Conservation (phyloP, 1,140 invertebrate species). For the Rhagoletis zephyria region DNA sequence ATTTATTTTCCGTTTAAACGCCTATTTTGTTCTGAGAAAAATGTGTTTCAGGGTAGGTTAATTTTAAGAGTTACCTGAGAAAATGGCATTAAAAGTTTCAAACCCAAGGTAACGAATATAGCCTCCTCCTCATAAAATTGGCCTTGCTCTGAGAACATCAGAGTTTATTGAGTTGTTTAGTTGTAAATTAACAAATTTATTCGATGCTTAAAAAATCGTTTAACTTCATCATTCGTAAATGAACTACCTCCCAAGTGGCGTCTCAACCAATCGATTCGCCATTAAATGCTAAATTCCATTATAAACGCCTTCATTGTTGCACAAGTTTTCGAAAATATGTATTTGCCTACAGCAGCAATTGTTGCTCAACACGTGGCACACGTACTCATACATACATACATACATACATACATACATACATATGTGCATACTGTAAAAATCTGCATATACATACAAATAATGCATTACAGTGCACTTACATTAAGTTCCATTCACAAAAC, state of each 20-base stretch:
- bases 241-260: neutral
- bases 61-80: no score
- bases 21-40: no score
- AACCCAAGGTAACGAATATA: no score
- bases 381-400: neutral
- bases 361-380: slow-evolving; percentile 2
- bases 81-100: no score
- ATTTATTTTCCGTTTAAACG: no score
- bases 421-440: neutral
- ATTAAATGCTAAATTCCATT: slow-evolving; percentile 44
- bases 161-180: no score
- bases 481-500: neutral
- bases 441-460: neutral
- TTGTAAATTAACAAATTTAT: no score
- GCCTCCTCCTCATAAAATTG: no score
- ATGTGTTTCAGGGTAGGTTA: no score
- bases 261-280: neutral
- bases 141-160: no score
- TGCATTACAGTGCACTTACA: neutral
- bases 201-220: no score
- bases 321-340: neutral
- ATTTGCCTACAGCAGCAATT: slow-evolving; percentile 19
- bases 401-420: neutral
- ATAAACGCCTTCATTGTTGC: neutral
- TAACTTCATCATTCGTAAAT: neutral